These are phyloP conservation scores for Erannis defoliaria DNA, from an alignment of 2,888 invertebrate species.

Conservation along the genomic window DNA sequence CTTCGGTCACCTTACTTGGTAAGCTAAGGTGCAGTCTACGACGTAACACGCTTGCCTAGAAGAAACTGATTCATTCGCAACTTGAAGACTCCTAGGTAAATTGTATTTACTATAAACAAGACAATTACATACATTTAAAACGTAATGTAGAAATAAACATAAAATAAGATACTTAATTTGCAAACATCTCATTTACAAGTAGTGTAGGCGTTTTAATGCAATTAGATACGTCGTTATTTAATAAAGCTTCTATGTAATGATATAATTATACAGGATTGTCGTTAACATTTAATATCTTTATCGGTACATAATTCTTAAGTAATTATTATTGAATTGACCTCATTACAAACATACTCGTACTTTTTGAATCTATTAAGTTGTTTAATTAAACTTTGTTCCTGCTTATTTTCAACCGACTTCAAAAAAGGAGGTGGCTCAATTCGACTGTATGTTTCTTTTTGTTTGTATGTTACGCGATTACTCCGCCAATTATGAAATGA, in stretches of 20 bases:
- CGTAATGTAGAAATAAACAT: background rate
- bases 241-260: constrained; percentile 1
- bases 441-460: no score
- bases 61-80: no score
- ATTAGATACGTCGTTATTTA: background rate
- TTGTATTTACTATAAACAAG: background rate
- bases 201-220: constrained; percentile 1
- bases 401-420: no score
- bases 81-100: background rate
- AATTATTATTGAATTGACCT: constrained; percentile 6
- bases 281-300: constrained; percentile 34
- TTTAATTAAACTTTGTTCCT: background rate
- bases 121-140: background rate
- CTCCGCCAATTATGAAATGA: no score
- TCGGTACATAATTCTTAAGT: background rate
- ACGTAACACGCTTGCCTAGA: no score
- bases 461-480: no score
- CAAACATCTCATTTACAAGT: background rate
- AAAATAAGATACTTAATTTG: background rate
- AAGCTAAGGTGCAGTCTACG: background rate
- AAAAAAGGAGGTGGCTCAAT: no score
- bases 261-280: constrained; percentile 20
- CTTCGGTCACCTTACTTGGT: no score
- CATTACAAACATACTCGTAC: background rate
- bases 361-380: background rate